Evolutionary conservation across 1,140 invertebrate genomes (phyloP).

Genomic region (Lasioglossum baleicum): DNA sequence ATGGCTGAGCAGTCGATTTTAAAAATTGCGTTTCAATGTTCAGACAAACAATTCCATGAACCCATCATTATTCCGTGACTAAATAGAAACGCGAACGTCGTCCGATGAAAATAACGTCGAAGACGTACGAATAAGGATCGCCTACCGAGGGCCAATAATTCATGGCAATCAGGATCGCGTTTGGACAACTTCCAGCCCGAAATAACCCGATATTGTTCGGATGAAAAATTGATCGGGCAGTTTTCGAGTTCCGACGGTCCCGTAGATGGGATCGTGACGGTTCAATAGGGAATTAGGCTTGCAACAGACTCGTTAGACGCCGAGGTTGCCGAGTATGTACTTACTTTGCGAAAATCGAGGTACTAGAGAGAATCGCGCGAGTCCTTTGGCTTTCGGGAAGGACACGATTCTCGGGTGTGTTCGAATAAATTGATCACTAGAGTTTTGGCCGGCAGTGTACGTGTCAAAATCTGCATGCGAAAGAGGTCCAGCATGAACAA

Average conservation of each 20-base stretch:
- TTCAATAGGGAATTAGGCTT: not conserved
- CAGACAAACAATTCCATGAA: too few relatives aligned
- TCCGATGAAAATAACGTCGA: slow-evolving; percentile 10
- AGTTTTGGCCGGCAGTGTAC: too few relatives aligned
- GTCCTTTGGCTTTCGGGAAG: too few relatives aligned
- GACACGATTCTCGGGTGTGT: too few relatives aligned
- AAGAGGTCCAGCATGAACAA: too few relatives aligned
- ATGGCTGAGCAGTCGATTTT: too few relatives aligned
- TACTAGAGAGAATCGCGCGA: too few relatives aligned
- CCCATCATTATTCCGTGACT: not conserved
- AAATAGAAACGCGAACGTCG: not conserved
- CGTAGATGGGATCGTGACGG: not conserved
- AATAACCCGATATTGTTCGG: slow-evolving; percentile 24
- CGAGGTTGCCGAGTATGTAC: slow-evolving; percentile 10
- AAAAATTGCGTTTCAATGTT: too few relatives aligned
- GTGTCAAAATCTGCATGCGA: too few relatives aligned
- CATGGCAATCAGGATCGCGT: slow-evolving; percentile 30
- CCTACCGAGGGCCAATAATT: slow-evolving; percentile 15
- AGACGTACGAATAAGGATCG: slow-evolving; percentile 8
- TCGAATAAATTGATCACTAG: too few relatives aligned
- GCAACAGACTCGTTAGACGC: not conserved
- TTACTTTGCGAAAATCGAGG: not conserved
- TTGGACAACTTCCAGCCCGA: slow-evolving; percentile 25
- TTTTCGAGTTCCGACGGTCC: not conserved
- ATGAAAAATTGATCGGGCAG: not conserved